phyloP scores from a whole-genome alignment of 2,113 vertebrate species.

The Felis catus region F.catus_Fca126_mat1.0 CM031419.1:53388001-53388500 shows the following conservation, averaged over 20 bases:
- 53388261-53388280: not conserved
- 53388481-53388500: not conserved
- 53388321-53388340: not conserved
- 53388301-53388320: not conserved
- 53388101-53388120: not conserved
- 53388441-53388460: not conserved
- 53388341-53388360: not conserved
- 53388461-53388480: not conserved
- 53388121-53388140: not conserved
- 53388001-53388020: no score
- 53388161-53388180: not conserved
- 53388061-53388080: slow-evolving; percentile 18
- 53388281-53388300: not conserved
- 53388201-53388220: not conserved
- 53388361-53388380: not conserved
- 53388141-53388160: slow-evolving; percentile 20
- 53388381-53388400: not conserved
- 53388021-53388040: not conserved
- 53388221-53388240: not conserved
- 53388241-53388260: slow-evolving; percentile 1
- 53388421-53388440: not conserved
- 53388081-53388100: not conserved
- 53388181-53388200: not conserved
- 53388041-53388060: not conserved
- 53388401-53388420: not conserved